Base-by-base conservation (phyloP, 2,888 invertebrate species). In the Zhuqinia jingwanae region DNA sequence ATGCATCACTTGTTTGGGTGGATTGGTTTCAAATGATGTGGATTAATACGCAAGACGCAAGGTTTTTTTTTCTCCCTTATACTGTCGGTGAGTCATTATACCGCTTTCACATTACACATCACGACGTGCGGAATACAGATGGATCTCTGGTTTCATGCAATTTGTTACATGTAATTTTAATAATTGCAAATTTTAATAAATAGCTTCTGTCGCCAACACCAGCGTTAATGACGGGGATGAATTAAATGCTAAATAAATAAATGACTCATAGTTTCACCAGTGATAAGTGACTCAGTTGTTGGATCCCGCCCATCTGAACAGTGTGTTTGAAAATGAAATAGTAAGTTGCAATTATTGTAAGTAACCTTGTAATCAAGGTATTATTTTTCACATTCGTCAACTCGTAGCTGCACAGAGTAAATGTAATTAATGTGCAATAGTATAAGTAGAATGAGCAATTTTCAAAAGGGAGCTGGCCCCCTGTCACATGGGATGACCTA, bases 211-310 rank as follows among this genome's bases (percentile, higher is more conserved):
- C n/a, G 36, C 8, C 15, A 60, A 5, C 15, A 65, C 30, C 8
- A 17, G 17, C 15, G 36, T 20, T 6, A 11, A 65, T 15, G 13
- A n/a, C 45, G 10, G 27, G 22, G 22, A 50, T 82, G 65, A 22
- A 82, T 75, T 75, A 75, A 82, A 75, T 75, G 63, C 63, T 45
- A 50, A 75, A 36, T 36, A n/a, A 8, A 36, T 36, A 36, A 63
- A 82, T 50, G 45, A 75, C 75, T 50, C 47, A 82, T 30, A 63
- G 75, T 60, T 82, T 75, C 82, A 82, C 82, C 82, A 75, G 82
- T 53, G 82, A 75, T 25, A 65, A 75, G 17, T 45, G 20, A 60
- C 15, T 60, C 30, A 25, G 60, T 60, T 60, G 13, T 36, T 36
- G 3, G 36, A 36, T 6, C 3, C 36, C 36, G 36, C 36, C 36